Percentiles rank a stretch among this genome's conserved stretches.
Conservation (phyloP, 2,113 vertebrate genomes). For the Porphyrio hochstetteri region DNA sequence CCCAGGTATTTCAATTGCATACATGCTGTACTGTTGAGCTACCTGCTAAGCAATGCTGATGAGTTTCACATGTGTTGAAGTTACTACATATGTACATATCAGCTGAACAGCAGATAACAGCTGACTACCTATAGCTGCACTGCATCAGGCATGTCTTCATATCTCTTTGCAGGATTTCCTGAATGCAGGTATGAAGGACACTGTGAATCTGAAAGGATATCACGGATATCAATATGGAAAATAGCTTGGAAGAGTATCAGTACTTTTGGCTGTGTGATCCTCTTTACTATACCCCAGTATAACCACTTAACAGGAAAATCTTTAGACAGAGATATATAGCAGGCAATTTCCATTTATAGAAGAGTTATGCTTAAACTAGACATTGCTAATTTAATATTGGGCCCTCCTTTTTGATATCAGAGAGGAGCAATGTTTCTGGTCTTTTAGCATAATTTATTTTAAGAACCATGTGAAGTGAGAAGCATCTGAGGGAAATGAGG, state of each 20-base stretch:
- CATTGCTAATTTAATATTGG: neutral
- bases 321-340: neutral
- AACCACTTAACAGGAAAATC: neutral
- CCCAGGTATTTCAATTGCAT: fast-evolving
- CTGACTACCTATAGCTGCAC: neutral
- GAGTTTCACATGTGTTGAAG: neutral
- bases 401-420: neutral
- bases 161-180: neutral
- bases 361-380: neutral
- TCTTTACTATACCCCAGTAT: neutral
- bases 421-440: neutral
- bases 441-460: neutral
- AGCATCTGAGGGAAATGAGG: neutral
- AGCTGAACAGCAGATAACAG: neutral
- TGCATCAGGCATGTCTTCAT: neutral
- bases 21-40: neutral
- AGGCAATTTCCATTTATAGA: neutral
- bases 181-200: neutral
- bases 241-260: neutral
- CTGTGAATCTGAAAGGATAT: neutral
- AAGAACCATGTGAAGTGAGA: neutral
- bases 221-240: neutral
- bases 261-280: neutral
- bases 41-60: neutral
- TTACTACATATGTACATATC: neutral